Conservation (phyloP, 2,888 invertebrate species). For the Orchesellides sinensis region DNA sequence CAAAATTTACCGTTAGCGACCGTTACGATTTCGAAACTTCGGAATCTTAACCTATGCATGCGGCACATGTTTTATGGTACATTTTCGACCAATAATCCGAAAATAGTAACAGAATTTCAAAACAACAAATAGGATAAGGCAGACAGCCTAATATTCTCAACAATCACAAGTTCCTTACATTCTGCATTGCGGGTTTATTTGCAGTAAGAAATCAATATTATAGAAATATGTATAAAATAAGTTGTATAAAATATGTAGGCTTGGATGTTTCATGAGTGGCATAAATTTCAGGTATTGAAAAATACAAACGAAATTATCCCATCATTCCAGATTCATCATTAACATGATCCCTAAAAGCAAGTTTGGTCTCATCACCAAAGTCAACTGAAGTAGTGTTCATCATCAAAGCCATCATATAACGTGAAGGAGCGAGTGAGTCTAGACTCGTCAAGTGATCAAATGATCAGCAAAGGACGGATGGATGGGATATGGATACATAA, state of each 20-base stretch:
- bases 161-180: too few species aligned
- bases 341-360: constrained; percentile 7
- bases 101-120: too few species aligned
- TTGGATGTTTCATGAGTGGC: background rate
- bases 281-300: constrained; percentile 1
- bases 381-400: constrained; percentile 44
- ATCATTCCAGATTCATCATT: background rate
- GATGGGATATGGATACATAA: background rate
- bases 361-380: constrained; percentile 22
- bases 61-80: too few species aligned
- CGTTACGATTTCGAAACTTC: too few species aligned
- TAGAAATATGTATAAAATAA: background rate
- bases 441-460: background rate
- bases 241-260: too few species aligned
- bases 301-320: background rate
- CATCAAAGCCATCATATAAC: constrained; percentile 25
- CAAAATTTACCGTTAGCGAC: too few species aligned
- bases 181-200: too few species aligned
- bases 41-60: too few species aligned
- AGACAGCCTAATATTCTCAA: too few species aligned
- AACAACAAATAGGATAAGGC: too few species aligned
- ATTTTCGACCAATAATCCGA: too few species aligned
- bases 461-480: background rate
- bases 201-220: too few species aligned
- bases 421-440: constrained; percentile 1